These are phyloP conservation scores for Limnephilus rhombicus DNA, from an alignment of 2,888 invertebrate genomes.

Conservation along the genomic window DNA sequence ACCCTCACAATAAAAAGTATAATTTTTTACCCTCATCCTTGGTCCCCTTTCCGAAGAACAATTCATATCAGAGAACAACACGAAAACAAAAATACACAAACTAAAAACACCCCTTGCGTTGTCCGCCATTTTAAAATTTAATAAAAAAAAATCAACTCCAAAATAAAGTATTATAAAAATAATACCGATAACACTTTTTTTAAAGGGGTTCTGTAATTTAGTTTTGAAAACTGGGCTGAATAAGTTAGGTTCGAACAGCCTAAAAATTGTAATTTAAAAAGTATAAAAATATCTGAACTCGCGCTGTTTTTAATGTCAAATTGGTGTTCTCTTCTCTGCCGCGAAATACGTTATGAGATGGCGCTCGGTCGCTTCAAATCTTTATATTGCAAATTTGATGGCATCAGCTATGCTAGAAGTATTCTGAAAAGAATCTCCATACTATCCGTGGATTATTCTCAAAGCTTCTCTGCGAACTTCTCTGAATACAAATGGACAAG, in stretches of 20 bases:
- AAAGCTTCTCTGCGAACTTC: slow-evolving; percentile 18
- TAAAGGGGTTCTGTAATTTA: neutral
- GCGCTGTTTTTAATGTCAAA: slow-evolving; percentile 8
- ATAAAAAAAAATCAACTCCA: neutral
- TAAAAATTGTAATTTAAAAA: neutral
- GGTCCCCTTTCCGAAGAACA: slow-evolving; percentile 51
- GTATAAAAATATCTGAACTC: neutral
- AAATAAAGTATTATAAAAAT: neutral
- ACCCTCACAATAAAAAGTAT: too few species aligned
- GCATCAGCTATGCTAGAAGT: slow-evolving; percentile 3
- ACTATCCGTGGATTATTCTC: slow-evolving; percentile 7
- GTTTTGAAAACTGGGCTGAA: neutral
- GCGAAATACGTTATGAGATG: slow-evolving; percentile 25
- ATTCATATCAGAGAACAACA: slow-evolving; percentile 43
- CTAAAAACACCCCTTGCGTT: neutral
- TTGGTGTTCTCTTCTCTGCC: neutral
- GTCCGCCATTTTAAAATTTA: slow-evolving; percentile 25
- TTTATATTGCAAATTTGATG: slow-evolving; percentile 45
- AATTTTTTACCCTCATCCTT: slow-evolving; percentile 54
- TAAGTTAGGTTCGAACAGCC: neutral
- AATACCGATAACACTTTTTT: neutral
- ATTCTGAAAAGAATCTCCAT: slow-evolving; percentile 14
- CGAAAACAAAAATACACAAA: slow-evolving; percentile 52
- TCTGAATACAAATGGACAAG: slow-evolving; percentile 35
- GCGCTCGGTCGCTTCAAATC: slow-evolving; percentile 13